A percentile compares a stretch with the other conserved stretches of the same genome.
phyloP scores from a whole-genome alignment of 2,888 invertebrate species.

The Hoplodrina blanda region DNA sequence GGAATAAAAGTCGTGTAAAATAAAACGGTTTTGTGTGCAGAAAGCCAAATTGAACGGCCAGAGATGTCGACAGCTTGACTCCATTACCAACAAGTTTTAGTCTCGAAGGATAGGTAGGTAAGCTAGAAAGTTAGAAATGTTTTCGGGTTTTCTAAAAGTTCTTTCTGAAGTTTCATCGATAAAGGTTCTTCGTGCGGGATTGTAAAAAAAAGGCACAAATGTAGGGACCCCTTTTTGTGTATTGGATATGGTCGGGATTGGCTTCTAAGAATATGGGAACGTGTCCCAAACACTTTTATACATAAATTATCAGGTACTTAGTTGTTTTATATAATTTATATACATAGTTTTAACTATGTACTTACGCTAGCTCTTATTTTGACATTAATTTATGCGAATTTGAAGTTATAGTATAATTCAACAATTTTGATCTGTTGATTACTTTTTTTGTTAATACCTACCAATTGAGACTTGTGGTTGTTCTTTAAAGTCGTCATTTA shows the following conservation, averaged over 20 bases:
- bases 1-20: conserved; percentile 24
- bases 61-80: conserved; percentile 46
- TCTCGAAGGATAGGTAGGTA: conserved; percentile 4
- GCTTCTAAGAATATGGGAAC: conserved; percentile 3
- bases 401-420: too few species aligned
- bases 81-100: conserved; percentile 35
- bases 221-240: background rate
- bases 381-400: too few species aligned
- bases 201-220: conserved; percentile 7
- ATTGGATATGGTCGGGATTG: background rate
- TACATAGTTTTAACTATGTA: too few species aligned
- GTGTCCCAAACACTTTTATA: background rate
- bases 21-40: conserved; percentile 6
- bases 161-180: conserved; percentile 32
- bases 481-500: too few species aligned
- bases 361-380: too few species aligned
- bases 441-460: too few species aligned
- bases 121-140: conserved; percentile 27
- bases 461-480: too few species aligned
- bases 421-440: too few species aligned
- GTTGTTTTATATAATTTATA: too few species aligned
- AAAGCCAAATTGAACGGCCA: conserved; percentile 35
- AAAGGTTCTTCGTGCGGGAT: conserved; percentile 12
- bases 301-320: too few species aligned
- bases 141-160: conserved; percentile 19